These are phyloP conservation scores for Copsychus sechellarum DNA, from an alignment of 2,113 vertebrate species.

Conservation along the genomic window DNA sequence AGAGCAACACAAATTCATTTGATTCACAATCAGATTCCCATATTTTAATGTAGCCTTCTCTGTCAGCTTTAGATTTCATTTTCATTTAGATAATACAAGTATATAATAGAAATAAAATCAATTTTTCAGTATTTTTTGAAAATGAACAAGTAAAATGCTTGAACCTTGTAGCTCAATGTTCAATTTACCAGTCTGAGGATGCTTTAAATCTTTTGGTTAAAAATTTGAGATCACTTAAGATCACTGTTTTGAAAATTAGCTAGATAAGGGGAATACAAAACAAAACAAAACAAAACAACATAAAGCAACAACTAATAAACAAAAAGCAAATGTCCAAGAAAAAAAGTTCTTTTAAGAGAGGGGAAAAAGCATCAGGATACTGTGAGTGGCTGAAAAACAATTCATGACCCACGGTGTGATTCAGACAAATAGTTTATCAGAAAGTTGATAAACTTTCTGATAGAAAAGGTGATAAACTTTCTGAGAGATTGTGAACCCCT, in stretches of 20 bases:
- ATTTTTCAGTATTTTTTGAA: neutral
- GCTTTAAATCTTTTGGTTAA: neutral
- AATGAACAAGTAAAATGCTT: neutral
- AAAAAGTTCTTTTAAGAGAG: neutral
- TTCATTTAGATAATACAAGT: neutral
- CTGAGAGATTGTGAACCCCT: neutral
- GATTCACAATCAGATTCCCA: neutral
- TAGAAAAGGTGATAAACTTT: neutral
- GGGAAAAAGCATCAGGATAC: neutral
- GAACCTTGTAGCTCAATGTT: neutral
- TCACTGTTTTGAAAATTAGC: neutral
- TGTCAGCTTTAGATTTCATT: neutral
- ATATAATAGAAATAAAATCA: neutral
- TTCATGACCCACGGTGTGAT: neutral
- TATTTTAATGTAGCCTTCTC: neutral
- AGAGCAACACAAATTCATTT: neutral
- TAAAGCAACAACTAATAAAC: neutral
- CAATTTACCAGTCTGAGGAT: neutral
- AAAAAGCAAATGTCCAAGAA: neutral
- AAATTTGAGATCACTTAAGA: neutral
- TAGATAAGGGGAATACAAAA: neutral
- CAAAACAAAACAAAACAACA: neutral
- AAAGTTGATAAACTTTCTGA: neutral
- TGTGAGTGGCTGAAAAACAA: neutral
- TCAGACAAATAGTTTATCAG: neutral